phyloP scores from a whole-genome alignment of 2,888 invertebrate genomes.

The Orchesella flavescens region DNA sequence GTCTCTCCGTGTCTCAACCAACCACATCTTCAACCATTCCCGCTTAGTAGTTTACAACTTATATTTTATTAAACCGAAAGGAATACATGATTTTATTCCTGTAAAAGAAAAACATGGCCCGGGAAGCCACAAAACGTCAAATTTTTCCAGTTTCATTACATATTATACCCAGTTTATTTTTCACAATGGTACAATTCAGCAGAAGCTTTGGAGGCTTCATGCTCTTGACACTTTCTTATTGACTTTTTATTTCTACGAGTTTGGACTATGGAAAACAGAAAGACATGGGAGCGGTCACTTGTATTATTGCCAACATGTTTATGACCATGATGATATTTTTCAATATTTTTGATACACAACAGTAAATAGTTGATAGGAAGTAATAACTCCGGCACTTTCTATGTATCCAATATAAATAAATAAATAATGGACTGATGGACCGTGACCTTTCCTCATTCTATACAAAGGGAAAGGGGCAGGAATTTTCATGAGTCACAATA shows the following conservation, averaged over 20 bases:
- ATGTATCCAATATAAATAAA: neutral
- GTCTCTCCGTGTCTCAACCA: slow-evolving; percentile 12
- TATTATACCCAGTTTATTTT: slow-evolving; percentile 26
- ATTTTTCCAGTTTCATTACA: slow-evolving; percentile 47
- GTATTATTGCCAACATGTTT: slow-evolving; percentile 7
- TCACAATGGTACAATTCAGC: slow-evolving; percentile 32
- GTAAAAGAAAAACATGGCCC: neutral
- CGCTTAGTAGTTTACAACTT: slow-evolving; percentile 35
- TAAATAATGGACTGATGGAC: slow-evolving; percentile 37
- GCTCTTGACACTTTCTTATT: slow-evolving; percentile 47
- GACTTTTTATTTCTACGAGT: slow-evolving; percentile 12
- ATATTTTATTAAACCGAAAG: too few species aligned
- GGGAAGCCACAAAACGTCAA: slow-evolving; percentile 48
- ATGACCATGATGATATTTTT: too few species aligned
- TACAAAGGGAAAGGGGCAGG: slow-evolving; percentile 13
- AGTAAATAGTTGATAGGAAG: neutral
- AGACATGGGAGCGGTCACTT: too few species aligned
- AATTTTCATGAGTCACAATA: neutral
- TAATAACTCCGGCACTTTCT: neutral
- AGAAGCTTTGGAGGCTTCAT: neutral
- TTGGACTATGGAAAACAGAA: too few species aligned
- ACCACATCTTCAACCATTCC: slow-evolving; percentile 40
- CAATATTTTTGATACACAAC: slow-evolving; percentile 32
- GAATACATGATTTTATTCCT: too few species aligned
- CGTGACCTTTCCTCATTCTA: slow-evolving; percentile 36